Evolutionary conservation across 2,888 invertebrate genomes (phyloP).

Genomic region (Amaurobius ferox): DNA sequence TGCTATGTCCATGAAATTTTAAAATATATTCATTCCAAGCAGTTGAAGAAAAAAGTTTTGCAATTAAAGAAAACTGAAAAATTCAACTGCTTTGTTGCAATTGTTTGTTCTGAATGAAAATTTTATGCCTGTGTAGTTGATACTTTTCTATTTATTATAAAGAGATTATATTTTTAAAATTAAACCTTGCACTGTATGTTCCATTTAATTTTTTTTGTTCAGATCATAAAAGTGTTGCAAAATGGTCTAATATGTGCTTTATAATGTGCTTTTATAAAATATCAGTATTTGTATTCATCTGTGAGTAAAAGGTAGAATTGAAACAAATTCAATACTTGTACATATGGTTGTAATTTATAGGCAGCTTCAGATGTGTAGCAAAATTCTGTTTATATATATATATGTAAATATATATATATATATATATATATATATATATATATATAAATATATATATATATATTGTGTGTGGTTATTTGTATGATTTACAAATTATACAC

Average conservation of each 20-base stretch:
- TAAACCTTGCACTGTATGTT: neutral
- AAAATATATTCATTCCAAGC: conserved; percentile 1
- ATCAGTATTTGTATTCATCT: neutral
- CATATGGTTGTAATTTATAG: conserved; percentile 47
- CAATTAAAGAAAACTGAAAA: neutral
- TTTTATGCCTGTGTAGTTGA: conserved; percentile 55
- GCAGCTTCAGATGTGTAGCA: conserved; percentile 38
- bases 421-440: neutral
- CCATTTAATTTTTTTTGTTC: neutral
- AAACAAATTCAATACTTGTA: conserved; percentile 20
- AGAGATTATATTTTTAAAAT: conserved; percentile 50
- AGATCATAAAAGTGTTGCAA: neutral
- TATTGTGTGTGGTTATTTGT: neutral
- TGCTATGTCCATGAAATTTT: neutral
- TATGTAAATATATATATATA: neutral
- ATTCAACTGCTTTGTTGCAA: conserved; percentile 17
- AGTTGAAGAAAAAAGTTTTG: neutral
- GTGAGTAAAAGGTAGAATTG: neutral
- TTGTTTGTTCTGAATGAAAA: conserved; percentile 18
- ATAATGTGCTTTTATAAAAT: neutral
- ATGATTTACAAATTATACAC: neutral
- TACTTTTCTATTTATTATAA: conserved; percentile 43
- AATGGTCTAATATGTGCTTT: neutral
- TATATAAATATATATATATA: neutral
- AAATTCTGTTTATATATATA: neutral